Evolutionary conservation across 1,140 invertebrate species (phyloP).

Genomic region (Venturia canescens): DNA sequence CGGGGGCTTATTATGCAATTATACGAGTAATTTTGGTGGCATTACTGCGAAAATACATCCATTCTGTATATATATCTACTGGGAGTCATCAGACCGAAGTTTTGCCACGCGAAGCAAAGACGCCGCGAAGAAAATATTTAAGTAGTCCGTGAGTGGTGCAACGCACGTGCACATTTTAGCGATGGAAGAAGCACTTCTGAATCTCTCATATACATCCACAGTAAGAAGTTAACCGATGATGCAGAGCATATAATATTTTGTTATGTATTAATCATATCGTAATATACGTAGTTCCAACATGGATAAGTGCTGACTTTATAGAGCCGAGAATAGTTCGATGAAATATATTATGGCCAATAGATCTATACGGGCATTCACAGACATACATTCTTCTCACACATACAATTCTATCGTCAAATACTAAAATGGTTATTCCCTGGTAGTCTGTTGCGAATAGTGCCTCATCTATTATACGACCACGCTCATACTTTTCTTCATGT

Average conservation of each 20-base stretch:
- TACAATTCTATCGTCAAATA: conserved; percentile 48
- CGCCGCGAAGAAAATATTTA: not conserved
- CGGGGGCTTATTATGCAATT: conserved; percentile 73
- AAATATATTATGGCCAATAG: conserved; percentile 14
- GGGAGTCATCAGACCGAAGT: not conserved
- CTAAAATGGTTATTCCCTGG: conserved; percentile 29
- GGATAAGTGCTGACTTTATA: conserved; percentile 33
- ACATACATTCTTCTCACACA: not conserved
- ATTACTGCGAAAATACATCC: conserved; percentile 59
- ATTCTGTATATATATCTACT: conserved; percentile 39
- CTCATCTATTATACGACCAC: conserved; percentile 9
- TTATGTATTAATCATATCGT: conserved; percentile 38
- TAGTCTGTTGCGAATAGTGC: conserved; percentile 36
- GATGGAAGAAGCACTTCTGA: not conserved
- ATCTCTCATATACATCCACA: not conserved
- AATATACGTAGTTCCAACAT: conserved; percentile 17
- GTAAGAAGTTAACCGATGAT: not conserved
- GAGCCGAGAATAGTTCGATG: conserved; percentile 39
- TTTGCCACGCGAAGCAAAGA: conserved; percentile 23
- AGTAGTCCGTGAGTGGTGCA: not conserved
- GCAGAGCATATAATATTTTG: conserved; percentile 21
- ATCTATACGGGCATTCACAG: not conserved
- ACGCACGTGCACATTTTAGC: not conserved
- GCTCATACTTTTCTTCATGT: conserved; percentile 27
- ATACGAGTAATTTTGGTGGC: conserved; percentile 70